Conservation (phyloP, 2,113 vertebrate species). For the Tragelaphus buxtoni region DNA sequence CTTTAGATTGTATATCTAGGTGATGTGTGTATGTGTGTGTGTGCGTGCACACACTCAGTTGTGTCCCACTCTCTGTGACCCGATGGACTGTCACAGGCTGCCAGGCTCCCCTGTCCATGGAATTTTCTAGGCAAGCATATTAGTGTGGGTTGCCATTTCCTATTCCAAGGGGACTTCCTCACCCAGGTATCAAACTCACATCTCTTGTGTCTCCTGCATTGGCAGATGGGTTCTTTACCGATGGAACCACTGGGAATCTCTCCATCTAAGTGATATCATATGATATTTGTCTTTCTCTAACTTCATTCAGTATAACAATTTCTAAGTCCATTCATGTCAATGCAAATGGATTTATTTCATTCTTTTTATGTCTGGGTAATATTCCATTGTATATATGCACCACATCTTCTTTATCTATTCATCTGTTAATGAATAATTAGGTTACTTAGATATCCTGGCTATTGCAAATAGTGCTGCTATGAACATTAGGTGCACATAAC, state of each 20-base stretch:
- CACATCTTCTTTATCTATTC: background rate
- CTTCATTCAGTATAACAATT: background rate
- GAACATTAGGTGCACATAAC: background rate
- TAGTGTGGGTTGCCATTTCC: background rate
- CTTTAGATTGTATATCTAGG: background rate
- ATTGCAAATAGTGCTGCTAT: background rate
- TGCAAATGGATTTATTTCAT: background rate
- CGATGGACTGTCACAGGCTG: background rate
- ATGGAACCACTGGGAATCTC: background rate
- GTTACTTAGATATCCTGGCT: background rate
- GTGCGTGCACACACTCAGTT: background rate
- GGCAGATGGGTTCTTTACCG: background rate
- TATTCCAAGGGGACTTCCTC: background rate
- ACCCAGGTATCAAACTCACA: background rate
- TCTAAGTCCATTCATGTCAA: background rate
- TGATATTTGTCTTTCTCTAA: background rate
- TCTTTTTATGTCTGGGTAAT: background rate
- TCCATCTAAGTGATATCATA: background rate
- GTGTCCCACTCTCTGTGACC: background rate
- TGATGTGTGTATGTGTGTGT: background rate
- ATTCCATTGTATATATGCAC: background rate
- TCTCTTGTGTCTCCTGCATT: background rate
- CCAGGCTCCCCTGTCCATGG: background rate
- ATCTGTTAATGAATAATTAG: background rate
- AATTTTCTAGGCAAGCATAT: background rate